Base-by-base conservation (phyloP, 2,888 invertebrate genomes). In the Nomada ferruginata region DNA sequence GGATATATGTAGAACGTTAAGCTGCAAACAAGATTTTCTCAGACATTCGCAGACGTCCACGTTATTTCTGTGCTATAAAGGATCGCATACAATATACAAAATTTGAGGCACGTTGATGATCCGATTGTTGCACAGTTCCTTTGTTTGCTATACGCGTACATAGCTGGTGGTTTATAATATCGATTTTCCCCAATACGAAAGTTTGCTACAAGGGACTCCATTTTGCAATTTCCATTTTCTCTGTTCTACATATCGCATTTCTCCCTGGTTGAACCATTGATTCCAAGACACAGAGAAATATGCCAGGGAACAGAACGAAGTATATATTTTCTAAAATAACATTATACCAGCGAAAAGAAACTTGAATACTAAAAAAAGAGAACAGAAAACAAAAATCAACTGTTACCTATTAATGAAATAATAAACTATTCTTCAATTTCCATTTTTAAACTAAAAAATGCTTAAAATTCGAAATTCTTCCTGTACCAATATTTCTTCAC, bases 181-280 rank as follows among this genome's bases (percentile, higher is more conserved):
- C 53, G 66, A 68, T 55, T 68, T 23, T 53, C 53, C 18, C 15
- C 13, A 29, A 65, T 20, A 65, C 29, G n/a, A 52, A 52, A 52
- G 10, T 15, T 1, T 11, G 20, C 23, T 18, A 23, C 53, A 23
- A 36, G 55, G 55, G 36, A 15, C 55, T 42, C 42, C 11, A 18
- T 9, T 18, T 18, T 11, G 5, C 23, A 42, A 42, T 42, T 7
- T 42, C 4, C 23, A 15, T 53, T 36, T 68, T 29, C 20, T 20
- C 36, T 15, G 53, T 42, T 55, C 36, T 42, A 23, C n/a, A 68
- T n/a, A 50, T 36, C 66, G 55, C 15, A 18, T 23, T 15, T n/a
- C 36, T 15, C 52, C 66, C n/a, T 15, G 15, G 55, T 42, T 55
- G 36, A 13, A 68, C 23, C n/a, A 20, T 55, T 23, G 4, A 7